These are phyloP conservation scores for Tribolium madens DNA, from an alignment of 1,140 invertebrate species.

Conservation along the genomic window DNA sequence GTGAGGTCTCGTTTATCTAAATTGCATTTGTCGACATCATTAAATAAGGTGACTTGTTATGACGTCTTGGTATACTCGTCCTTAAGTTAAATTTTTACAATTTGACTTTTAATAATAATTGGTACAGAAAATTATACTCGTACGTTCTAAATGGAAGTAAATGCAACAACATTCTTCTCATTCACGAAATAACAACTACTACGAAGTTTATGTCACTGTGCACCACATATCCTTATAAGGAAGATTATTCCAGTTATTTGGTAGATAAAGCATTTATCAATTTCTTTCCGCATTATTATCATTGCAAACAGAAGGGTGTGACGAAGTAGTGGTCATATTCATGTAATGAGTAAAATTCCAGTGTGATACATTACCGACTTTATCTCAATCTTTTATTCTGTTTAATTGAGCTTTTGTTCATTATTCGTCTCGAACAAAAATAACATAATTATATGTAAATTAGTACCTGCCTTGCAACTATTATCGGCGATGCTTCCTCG, in stretches of 20 bases:
- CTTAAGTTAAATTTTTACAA: no score
- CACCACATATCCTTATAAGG: neutral
- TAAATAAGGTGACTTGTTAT: slow-evolving; percentile 37
- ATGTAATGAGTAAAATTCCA: slow-evolving; percentile 4
- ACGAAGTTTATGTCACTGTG: neutral
- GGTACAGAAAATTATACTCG: neutral
- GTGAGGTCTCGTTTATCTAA: slow-evolving; percentile 42
- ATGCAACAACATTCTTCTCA: slow-evolving; percentile 10
- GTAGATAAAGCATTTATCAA: neutral
- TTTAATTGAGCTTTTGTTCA: slow-evolving; percentile 13
- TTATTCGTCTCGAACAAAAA: slow-evolving; percentile 7
- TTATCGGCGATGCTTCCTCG: slow-evolving; percentile 35
- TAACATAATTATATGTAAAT: slow-evolving; percentile 40
- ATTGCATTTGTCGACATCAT: slow-evolving; percentile 46
- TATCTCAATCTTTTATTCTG: slow-evolving; percentile 8
- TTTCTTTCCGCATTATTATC: slow-evolving; percentile 11
- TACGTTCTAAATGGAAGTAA: neutral
- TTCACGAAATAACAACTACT: neutral
- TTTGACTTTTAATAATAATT: neutral
- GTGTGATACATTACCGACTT: neutral
- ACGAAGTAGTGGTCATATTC: slow-evolving; percentile 10
- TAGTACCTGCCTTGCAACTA: slow-evolving; percentile 31
- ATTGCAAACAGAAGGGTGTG: neutral
- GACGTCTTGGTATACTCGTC: slow-evolving; percentile 11
- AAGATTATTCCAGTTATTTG: slow-evolving; percentile 12